These are phyloP conservation scores for Hemiscyllium ocellatum DNA, from an alignment of 2,113 vertebrate species.

Conservation along the genomic window DNA sequence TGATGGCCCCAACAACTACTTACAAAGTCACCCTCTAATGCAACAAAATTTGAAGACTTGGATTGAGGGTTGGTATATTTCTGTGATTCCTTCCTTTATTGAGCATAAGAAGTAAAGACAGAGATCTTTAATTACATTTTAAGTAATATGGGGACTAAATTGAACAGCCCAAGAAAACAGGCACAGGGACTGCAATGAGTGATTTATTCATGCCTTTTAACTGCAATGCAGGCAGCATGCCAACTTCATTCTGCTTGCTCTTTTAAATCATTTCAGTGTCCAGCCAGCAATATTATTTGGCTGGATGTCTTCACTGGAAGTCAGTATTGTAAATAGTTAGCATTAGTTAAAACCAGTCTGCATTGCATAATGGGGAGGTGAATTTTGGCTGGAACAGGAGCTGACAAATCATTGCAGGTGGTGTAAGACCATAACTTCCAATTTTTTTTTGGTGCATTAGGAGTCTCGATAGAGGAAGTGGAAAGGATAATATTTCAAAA, in stretches of 20 bases:
- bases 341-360: not conserved
- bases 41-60: not conserved
- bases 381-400: not conserved
- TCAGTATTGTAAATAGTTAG: not conserved
- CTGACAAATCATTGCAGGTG: not conserved
- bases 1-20: not conserved
- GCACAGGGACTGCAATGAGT: not conserved
- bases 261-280: not conserved
- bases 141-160: not conserved
- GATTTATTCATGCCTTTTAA: not conserved
- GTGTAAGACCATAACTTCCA: not conserved
- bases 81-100: not conserved
- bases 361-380: not conserved
- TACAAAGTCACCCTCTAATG: not conserved
- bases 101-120: not conserved
- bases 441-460: too few species aligned
- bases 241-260: not conserved
- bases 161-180: not conserved
- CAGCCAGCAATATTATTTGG: not conserved
- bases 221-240: not conserved
- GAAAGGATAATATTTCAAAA: too few species aligned
- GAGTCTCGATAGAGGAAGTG: too few species aligned
- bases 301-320: not conserved
- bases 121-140: not conserved
- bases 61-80: not conserved